Base-by-base conservation (phyloP, 1,140 invertebrate species). In the Drosophila rufa region DNA sequence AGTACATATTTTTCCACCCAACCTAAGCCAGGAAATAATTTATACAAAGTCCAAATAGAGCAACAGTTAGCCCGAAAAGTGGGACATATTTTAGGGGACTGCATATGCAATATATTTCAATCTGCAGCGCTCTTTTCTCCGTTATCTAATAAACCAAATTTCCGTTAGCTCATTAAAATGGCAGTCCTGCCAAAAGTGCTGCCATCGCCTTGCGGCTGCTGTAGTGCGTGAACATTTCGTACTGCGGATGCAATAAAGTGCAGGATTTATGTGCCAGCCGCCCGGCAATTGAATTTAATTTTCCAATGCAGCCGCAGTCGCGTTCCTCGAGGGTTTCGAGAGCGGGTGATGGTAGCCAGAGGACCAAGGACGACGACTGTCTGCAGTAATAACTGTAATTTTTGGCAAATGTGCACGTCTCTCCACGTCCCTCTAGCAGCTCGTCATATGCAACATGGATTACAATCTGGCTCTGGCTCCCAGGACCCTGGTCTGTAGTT, bases 371-470 rank as follows among this genome's bases (percentile, higher is more conserved):
- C 75, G 51, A 79, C 83, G 51, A 79, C 83, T 87, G 84, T 84
- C 84, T 89, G 84, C 84, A 89, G 84, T 89, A 89, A 89, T 89
- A 89, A 89, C 84, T 89, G 85, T 89, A 89, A 89, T 89, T 90
- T 89, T 89, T 89, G 84, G 84, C 84, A 89, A 89, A 89, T 81
- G 80, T 69, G 73, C 78, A 70, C 75, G 43, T 55, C 56, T 46
- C 40, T 64, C 43, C 12, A 15, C 38, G 27, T 65, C 59, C 7
- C 38, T 15, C 33, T 55, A 38, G 38, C 12, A 59, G 43, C 68
- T 86, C 64, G 64, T 80, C 82, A 83, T 79, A 68, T 51, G 51
- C 43, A 57, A 62, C 62, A 61, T 25, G 56, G 27, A 45, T 19
- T 11, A 12, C 50, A 75, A 64, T 79, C 62, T 79, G 75, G 22